Evolutionary conservation across 2,113 vertebrate genomes (phyloP).

Genomic region (Chauna torquata): DNA sequence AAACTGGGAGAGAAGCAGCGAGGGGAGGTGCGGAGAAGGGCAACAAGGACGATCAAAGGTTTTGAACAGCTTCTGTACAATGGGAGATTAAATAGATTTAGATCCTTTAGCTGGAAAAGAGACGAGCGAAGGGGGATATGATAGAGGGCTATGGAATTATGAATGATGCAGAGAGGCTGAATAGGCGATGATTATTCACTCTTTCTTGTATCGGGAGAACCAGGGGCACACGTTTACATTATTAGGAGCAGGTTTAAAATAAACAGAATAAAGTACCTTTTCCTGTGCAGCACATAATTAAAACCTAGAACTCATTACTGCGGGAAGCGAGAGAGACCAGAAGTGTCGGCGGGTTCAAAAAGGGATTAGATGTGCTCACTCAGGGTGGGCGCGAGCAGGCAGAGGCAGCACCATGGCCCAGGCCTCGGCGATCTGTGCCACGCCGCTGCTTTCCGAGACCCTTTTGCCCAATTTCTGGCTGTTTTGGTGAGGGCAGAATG

Average conservation of each 20-base stretch:
- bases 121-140: not conserved
- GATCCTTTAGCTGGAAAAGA: slow-evolving; percentile 45
- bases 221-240: slow-evolving; percentile 15
- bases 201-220: not conserved
- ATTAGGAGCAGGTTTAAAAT: slow-evolving; percentile 47
- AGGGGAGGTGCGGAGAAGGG: not conserved
- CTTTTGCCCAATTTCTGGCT: not conserved
- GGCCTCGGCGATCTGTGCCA: not conserved
- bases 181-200: slow-evolving; percentile 26
- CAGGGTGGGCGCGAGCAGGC: not conserved
- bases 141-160: slow-evolving; percentile 9
- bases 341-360: not conserved
- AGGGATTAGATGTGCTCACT: not conserved
- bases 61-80: slow-evolving; percentile 33
- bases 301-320: slow-evolving; percentile 53
- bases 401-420: not conserved
- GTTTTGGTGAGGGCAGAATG: not conserved
- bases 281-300: slow-evolving; percentile 51
- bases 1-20: not conserved
- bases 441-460: not conserved
- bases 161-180: slow-evolving; percentile 29
- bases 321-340: not conserved
- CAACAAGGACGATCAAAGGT: slow-evolving; percentile 35
- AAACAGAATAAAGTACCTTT: slow-evolving; percentile 55
- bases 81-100: slow-evolving; percentile 63